These are phyloP conservation scores for Spheniscus humboldti DNA, from an alignment of 2,797 vertebrate genomes.

Conservation along the genomic window DNA sequence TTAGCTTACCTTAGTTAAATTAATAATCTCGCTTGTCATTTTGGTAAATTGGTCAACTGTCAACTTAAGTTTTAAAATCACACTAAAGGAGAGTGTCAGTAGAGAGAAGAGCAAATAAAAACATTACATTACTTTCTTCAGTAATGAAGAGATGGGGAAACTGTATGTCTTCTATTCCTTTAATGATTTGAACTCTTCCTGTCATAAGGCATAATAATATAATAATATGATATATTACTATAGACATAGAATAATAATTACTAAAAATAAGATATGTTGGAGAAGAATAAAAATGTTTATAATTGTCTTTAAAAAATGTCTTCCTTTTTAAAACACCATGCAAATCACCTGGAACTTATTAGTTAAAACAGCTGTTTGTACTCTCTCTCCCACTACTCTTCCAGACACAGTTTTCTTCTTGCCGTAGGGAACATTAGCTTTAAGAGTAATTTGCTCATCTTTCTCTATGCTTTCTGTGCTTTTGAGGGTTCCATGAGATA, in stretches of 20 bases:
- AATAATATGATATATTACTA: background rate
- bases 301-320: background rate
- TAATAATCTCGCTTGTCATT: background rate
- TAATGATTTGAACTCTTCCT: background rate
- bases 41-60: background rate
- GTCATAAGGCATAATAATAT: background rate
- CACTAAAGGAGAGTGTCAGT: background rate
- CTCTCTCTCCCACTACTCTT: background rate
- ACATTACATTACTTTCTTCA: background rate
- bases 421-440: background rate
- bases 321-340: background rate
- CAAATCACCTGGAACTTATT: background rate
- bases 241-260: background rate
- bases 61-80: background rate
- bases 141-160: background rate
- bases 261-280: background rate
- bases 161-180: background rate
- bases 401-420: background rate
- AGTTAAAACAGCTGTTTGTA: background rate
- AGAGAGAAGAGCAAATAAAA: background rate
- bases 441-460: background rate
- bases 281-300: background rate
- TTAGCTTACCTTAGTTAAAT: background rate
- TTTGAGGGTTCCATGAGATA: background rate
- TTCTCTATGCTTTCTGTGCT: background rate